phyloP scores from a whole-genome alignment of 2,113 vertebrate genomes.

The Pseudois nayaur region DNA sequence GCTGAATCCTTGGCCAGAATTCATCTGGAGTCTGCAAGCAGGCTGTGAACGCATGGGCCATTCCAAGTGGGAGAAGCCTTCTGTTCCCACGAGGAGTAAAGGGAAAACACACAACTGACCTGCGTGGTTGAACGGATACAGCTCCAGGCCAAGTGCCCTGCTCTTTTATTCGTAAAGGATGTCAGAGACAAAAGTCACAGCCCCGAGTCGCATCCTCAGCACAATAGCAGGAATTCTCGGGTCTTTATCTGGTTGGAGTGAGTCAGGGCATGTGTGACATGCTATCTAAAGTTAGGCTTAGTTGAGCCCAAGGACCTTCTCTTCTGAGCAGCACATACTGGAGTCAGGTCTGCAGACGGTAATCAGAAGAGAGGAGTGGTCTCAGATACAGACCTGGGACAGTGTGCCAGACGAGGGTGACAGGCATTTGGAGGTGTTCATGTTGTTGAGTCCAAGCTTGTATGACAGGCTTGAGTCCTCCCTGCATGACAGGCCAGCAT shows the following conservation, averaged over 20 bases:
- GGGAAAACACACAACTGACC: neutral
- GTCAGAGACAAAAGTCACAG: neutral
- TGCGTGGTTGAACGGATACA: neutral
- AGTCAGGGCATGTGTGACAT: neutral
- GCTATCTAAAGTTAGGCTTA: neutral
- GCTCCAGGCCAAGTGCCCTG: neutral
- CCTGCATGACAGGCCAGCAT: neutral
- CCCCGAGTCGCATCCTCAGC: rapidly evolving
- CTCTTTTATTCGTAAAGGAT: neutral
- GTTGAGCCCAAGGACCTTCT: neutral
- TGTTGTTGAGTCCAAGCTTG: neutral
- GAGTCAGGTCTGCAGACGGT: neutral
- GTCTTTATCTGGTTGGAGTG: neutral
- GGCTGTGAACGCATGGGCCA: neutral
- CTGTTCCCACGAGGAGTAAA: neutral
- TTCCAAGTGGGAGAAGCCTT: neutral
- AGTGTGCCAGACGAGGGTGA: neutral
- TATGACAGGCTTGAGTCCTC: neutral
- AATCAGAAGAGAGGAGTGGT: neutral
- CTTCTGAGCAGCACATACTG: neutral
- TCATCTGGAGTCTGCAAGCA: neutral
- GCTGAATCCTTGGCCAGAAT: neutral
- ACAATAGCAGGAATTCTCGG: neutral
- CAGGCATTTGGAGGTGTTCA: neutral
- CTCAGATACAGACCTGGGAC: neutral